Conservation (phyloP, 2,888 invertebrate genomes). For the Hipparchia semele region DNA sequence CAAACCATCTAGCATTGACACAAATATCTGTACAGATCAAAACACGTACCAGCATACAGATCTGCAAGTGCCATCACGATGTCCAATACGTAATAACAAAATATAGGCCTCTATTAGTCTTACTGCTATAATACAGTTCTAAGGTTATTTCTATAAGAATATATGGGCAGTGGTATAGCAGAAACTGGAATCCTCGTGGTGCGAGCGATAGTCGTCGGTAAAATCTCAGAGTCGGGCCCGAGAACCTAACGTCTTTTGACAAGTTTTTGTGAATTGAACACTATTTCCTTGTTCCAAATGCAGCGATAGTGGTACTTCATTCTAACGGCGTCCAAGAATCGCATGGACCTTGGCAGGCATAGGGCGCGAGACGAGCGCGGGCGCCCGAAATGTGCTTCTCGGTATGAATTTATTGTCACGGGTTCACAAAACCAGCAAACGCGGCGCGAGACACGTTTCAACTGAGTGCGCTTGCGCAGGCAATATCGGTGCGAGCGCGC, state of each 20-base stretch:
- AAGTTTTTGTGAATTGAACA: conserved; percentile 95
- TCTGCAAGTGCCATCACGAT: conserved; percentile 75
- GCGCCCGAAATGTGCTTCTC: conserved; percentile 69
- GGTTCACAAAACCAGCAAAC: conserved; percentile 61
- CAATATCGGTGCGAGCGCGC: conserved; percentile 44
- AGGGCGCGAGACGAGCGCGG: conserved; percentile 74
- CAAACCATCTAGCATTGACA: conserved; percentile 46
- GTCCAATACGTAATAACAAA: conserved; percentile 54
- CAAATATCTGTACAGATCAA: conserved; percentile 42
- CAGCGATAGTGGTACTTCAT: conserved; percentile 91
- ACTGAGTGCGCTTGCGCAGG: conserved; percentile 61
- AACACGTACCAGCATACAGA: conserved; percentile 75
- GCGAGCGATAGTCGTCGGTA: conserved; percentile 73
- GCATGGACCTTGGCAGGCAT: conserved; percentile 78
- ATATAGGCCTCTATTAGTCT: conserved; percentile 58
- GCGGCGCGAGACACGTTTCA: conserved; percentile 63
- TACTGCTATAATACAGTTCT: conserved; percentile 70
- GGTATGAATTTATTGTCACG: conserved; percentile 80
- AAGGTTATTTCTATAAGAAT: conserved; percentile 64
- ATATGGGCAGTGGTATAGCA: conserved; percentile 73
- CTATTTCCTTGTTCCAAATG: conserved; percentile 96
- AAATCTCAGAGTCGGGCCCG: conserved; percentile 54
- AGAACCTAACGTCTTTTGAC: conserved; percentile 94
- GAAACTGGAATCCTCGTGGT: conserved; percentile 67
- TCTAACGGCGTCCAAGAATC: conserved; percentile 78